These are phyloP conservation scores for Aphidoletes aphidimyza DNA, from an alignment of 2,888 invertebrate species.

Conservation along the genomic window DNA sequence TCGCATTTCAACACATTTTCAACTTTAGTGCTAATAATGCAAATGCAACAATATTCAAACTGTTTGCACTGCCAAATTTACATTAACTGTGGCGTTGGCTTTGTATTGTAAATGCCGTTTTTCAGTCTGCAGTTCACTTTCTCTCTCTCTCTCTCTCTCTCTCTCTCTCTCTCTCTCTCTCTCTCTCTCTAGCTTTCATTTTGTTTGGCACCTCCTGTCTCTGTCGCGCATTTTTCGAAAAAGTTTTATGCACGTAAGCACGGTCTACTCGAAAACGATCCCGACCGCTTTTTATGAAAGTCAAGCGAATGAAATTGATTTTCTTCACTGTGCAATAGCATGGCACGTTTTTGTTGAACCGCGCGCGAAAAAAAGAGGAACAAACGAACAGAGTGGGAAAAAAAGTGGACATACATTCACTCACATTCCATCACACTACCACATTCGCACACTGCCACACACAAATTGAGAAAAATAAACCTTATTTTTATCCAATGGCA, in stretches of 20 bases:
- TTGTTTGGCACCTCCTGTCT: too few species aligned
- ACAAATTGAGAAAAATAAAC: conserved; percentile 50
- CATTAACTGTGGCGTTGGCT: neutral
- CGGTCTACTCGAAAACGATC: neutral
- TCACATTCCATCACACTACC: neutral
- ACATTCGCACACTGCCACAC: neutral
- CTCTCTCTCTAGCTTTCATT: too few species aligned
- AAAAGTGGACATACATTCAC: neutral
- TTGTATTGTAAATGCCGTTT: neutral
- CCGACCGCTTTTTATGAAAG: conserved; percentile 31
- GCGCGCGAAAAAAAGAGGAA: neutral
- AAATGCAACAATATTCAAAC: neutral
- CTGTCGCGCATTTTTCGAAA: neutral
- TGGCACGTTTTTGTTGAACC: neutral
- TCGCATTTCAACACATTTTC: neutral
- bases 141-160: too few species aligned
- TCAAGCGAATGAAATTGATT: conserved; percentile 46
- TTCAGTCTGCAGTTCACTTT: too few species aligned
- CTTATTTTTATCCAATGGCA: conserved; percentile 41
- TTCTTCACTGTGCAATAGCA: conserved; percentile 10
- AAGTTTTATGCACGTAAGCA: conserved; percentile 10
- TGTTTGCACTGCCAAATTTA: neutral
- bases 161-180: too few species aligned
- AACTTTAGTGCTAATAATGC: neutral
- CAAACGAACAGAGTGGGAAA: neutral